Conservation (phyloP, 2,888 invertebrate species). For the Saturnia pavonia region DNA sequence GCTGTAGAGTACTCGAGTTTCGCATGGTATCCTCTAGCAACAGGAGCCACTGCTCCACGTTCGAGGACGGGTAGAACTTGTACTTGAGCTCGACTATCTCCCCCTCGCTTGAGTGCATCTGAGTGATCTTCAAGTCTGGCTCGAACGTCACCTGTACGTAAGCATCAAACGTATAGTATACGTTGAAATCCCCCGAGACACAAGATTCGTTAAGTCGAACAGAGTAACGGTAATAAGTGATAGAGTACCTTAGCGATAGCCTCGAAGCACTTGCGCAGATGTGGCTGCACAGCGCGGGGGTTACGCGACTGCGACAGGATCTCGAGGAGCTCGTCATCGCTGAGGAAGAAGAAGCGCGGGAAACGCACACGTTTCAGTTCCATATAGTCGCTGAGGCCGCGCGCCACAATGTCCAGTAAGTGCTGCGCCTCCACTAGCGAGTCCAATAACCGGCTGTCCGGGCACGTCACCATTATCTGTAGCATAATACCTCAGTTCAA, state of each 20-base stretch:
- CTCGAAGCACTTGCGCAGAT: constrained; percentile 92
- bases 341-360: constrained; percentile 90
- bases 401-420: constrained; percentile 86
- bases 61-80: constrained; percentile 85
- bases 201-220: no score
- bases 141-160: constrained; percentile 84
- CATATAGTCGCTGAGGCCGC: constrained; percentile 89
- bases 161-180: not conserved
- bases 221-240: no score
- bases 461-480: constrained; percentile 84
- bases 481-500: constrained; percentile 1
- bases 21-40: constrained; percentile 87
- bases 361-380: constrained; percentile 88
- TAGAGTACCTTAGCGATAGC: constrained; percentile 84
- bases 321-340: constrained; percentile 91
- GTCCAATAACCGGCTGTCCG: constrained; percentile 85
- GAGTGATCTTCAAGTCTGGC: constrained; percentile 84
- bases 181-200: no score
- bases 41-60: constrained; percentile 89
- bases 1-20: constrained; percentile 73
- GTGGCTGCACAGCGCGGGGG: constrained; percentile 89
- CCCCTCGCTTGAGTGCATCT: constrained; percentile 89
- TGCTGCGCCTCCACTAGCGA: constrained; percentile 86
- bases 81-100: constrained; percentile 86
- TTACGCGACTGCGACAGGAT: constrained; percentile 90